Conservation (phyloP, 2,797 vertebrate species). For the Ataeniobius toweri region DNA sequence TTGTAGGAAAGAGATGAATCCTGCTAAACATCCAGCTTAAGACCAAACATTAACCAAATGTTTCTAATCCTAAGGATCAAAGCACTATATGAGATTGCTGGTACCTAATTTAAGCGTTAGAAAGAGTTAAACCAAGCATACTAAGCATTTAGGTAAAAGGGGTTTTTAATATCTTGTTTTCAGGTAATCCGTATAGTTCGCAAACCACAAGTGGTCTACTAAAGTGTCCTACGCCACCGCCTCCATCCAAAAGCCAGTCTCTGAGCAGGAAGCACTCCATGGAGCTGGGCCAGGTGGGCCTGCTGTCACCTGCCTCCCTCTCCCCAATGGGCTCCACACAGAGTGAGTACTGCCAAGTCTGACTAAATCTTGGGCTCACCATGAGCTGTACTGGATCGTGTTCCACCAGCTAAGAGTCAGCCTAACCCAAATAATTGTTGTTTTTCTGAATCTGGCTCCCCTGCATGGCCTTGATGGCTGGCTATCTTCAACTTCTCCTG, state of each 20-base stretch:
- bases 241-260: constrained; percentile 89
- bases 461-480: too few relatives aligned
- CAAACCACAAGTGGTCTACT: constrained; percentile 92
- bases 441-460: too few relatives aligned
- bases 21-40: background rate
- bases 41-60: background rate
- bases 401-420: background rate
- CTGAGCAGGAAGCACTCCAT: constrained; percentile 94
- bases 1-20: too few relatives aligned
- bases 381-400: constrained; percentile 1
- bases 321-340: constrained; percentile 94
- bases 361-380: background rate
- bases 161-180: constrained; percentile 3
- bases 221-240: constrained; percentile 95
- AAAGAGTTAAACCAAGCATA: background rate
- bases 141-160: background rate
- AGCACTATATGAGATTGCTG: background rate
- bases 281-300: constrained; percentile 90
- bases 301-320: constrained; percentile 92
- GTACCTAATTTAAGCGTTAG: background rate
- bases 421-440: too few relatives aligned
- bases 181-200: constrained; percentile 93
- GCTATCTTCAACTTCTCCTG: too few relatives aligned
- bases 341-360: constrained; percentile 84
- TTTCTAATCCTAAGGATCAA: background rate